These are phyloP conservation scores for Amphiprion ocellaris DNA, from an alignment of 2,113 vertebrate genomes.

Conservation along the genomic window DNA sequence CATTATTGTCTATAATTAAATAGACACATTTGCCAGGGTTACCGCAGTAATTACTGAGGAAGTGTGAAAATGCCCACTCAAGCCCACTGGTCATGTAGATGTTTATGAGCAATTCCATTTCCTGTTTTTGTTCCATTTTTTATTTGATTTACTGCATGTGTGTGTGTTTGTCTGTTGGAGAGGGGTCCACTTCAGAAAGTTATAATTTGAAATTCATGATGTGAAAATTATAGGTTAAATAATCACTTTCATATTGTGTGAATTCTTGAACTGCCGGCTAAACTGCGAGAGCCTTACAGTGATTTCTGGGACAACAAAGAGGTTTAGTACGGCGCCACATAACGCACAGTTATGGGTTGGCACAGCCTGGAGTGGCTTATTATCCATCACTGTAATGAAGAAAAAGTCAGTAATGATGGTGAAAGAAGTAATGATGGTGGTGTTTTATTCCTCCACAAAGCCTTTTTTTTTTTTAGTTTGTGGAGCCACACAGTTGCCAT, in stretches of 20 bases:
- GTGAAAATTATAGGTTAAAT: constrained; percentile 32
- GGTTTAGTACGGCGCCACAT: constrained; percentile 17
- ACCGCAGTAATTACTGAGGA: constrained; percentile 27
- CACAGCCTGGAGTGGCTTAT: neutral
- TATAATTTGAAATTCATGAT: constrained; percentile 12
- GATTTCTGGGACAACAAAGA: constrained; percentile 22
- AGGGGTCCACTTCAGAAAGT: neutral
- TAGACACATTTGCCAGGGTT: constrained; percentile 12
- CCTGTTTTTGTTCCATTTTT: neutral
- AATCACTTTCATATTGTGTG: neutral
- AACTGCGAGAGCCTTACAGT: neutral
- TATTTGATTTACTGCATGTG: neutral
- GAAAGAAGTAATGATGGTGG: constrained; percentile 17
- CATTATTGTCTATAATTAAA: constrained; percentile 35
- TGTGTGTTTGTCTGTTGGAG: neutral
- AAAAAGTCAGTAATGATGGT: constrained; percentile 15
- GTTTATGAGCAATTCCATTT: constrained; percentile 22
- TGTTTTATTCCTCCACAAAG: constrained; percentile 16
- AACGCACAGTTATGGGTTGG: neutral
- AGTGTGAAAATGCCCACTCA: constrained; percentile 32
- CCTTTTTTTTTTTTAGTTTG: neutral
- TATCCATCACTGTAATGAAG: constrained; percentile 6
- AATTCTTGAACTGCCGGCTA: neutral
- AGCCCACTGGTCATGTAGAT: constrained; percentile 1
- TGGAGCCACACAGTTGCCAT: neutral